phyloP scores from a whole-genome alignment of 2,888 invertebrate species.

The Himalopsyche kuldschensis region DNA sequence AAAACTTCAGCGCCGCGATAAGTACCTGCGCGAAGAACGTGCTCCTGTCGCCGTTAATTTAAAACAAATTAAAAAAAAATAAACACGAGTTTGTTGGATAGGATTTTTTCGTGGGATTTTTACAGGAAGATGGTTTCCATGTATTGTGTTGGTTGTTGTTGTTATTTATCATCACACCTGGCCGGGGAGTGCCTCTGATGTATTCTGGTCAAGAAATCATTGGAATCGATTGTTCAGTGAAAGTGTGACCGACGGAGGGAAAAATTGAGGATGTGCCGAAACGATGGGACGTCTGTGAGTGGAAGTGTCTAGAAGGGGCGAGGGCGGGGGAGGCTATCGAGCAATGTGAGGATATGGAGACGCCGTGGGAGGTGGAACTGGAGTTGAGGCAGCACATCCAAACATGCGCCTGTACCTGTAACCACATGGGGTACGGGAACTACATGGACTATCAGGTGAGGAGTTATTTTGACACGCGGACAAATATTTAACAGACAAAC shows the following conservation, averaged over 20 bases:
- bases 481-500: not conserved
- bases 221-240: not conserved
- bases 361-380: constrained; percentile 71
- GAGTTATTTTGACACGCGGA: not conserved
- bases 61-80: not conserved
- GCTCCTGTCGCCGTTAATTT: not conserved
- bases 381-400: constrained; percentile 88
- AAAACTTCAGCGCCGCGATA: not conserved
- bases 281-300: not conserved
- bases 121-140: not conserved
- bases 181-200: not conserved
- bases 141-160: not conserved
- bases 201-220: not conserved
- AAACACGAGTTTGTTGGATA: not conserved
- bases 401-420: constrained; percentile 87
- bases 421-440: constrained; percentile 93
- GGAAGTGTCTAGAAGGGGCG: constrained; percentile 44
- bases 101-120: not conserved
- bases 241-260: not conserved
- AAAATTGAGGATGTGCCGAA: not conserved
- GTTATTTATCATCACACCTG: not conserved
- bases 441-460: constrained; percentile 85
- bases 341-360: constrained; percentile 53
- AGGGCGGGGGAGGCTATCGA: constrained; percentile 51
- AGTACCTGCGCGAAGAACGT: not conserved